Evolutionary conservation across 2,113 vertebrate species (phyloP).

Genomic region (Crotophaga sulcirostris): DNA sequence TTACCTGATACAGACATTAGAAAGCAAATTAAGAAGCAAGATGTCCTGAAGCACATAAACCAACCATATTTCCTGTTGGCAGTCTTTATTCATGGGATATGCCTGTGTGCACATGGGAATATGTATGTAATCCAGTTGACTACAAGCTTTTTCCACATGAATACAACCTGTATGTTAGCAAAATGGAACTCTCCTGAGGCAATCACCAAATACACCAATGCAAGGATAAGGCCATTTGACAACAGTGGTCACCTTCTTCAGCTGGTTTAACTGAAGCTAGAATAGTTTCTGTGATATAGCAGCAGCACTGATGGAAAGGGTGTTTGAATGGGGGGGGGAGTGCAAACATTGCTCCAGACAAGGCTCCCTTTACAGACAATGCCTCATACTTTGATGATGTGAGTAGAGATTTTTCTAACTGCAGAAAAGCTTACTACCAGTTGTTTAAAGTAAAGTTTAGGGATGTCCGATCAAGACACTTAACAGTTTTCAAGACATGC

Average conservation of each 20-base stretch:
- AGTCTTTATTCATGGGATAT: neutral
- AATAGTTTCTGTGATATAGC: neutral
- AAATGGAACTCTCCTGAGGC: neutral
- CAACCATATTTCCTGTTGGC: neutral
- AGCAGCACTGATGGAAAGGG: neutral
- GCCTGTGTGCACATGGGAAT: neutral
- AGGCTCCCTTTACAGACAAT: neutral
- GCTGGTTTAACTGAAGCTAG: neutral
- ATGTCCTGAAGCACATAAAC: neutral
- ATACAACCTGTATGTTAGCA: neutral
- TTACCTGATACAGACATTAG: neutral
- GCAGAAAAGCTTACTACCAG: neutral
- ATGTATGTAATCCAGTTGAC: neutral
- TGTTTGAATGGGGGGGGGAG: neutral
- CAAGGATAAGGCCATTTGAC: neutral
- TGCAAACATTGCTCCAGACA: neutral
- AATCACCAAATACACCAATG: neutral
- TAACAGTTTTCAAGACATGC: neutral
- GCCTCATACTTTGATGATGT: neutral
- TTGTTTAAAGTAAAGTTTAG: neutral
- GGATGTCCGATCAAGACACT: neutral
- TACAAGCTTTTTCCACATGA: neutral
- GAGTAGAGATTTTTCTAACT: neutral
- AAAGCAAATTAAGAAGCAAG: neutral
- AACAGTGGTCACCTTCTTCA: neutral